These are phyloP conservation scores for Peromyscus polionotus DNA, from an alignment of 2,113 vertebrate genomes.

Conservation along the genomic window DNA sequence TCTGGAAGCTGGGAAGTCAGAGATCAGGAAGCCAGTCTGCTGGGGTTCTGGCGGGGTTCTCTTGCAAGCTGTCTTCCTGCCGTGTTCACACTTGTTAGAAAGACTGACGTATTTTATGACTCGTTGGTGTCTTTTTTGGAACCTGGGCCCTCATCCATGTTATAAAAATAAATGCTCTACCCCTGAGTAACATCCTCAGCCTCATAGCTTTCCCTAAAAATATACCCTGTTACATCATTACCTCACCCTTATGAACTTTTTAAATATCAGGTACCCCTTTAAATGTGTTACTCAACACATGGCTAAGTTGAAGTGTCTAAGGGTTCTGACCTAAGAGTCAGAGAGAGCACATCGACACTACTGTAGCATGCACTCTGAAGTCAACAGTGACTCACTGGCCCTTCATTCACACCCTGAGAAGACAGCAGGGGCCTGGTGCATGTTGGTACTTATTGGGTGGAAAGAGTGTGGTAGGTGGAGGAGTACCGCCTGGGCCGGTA, in stretches of 20 bases:
- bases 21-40: neutral
- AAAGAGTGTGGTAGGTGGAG: neutral
- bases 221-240: neutral
- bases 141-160: neutral
- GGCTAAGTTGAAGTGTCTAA: neutral
- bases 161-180: neutral
- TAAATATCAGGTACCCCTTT: neutral
- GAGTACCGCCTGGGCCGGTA: neutral
- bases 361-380: neutral
- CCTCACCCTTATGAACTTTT: neutral
- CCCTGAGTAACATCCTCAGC: too few species aligned
- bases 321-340: neutral
- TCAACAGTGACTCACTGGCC: neutral
- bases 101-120: too few species aligned
- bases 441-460: too few species aligned
- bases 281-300: neutral
- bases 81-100: neutral
- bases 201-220: neutral
- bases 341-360: neutral
- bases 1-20: neutral
- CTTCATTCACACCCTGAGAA: neutral
- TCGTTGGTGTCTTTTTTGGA: neutral
- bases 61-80: neutral
- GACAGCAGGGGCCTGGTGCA: neutral
- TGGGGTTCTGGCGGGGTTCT: neutral